phyloP scores from a whole-genome alignment of 2,888 invertebrate species.

The Miltochrista miniata region DNA sequence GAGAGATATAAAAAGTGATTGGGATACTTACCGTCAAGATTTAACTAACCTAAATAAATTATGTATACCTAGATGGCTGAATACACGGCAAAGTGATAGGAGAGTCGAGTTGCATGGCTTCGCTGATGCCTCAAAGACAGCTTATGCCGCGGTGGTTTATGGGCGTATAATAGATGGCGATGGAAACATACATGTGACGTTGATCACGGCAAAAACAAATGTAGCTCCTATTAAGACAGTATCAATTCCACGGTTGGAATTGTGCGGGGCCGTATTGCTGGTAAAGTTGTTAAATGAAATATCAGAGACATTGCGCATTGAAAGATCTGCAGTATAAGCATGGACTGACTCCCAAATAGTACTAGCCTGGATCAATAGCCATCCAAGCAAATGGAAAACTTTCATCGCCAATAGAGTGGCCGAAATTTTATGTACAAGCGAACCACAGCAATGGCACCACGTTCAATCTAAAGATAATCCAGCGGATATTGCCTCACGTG shows the following conservation, averaged over 20 bases:
- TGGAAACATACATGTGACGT: background rate
- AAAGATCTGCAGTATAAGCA: no score
- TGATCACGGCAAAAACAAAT: background rate
- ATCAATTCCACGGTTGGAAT: background rate
- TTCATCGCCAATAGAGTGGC: background rate
- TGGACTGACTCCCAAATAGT: background rate
- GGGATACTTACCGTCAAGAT: no score
- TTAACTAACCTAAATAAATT: background rate
- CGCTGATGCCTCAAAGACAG: background rate
- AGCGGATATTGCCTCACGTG: background rate
- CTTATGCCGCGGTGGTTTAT: background rate
- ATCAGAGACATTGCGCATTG: no score
- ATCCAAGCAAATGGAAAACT: background rate
- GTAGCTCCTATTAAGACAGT: background rate
- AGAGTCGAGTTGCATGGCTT: background rate
- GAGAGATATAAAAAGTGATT: no score
- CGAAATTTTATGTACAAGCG: background rate
- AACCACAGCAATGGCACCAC: background rate
- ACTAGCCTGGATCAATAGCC: background rate
- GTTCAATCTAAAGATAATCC: background rate
- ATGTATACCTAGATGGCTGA: background rate
- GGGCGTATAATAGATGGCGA: background rate
- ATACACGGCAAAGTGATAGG: no score
- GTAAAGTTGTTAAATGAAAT: no score
- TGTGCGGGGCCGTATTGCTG: background rate